These are phyloP conservation scores for Coregonus suidteri DNA, from an alignment of 2,797 vertebrate genomes.

Conservation along the genomic window DNA sequence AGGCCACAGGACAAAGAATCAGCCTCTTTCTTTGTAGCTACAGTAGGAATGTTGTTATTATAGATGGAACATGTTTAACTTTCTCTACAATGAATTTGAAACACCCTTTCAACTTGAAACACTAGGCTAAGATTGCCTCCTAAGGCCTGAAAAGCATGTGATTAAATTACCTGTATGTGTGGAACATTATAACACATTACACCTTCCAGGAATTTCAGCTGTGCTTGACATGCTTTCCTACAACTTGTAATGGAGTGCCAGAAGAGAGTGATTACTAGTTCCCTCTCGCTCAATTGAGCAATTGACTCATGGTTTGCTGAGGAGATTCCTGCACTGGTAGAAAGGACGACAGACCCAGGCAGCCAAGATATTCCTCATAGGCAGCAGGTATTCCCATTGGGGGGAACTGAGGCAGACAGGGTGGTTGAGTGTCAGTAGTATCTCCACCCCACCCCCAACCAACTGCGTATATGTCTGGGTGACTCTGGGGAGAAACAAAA, in stretches of 20 bases:
- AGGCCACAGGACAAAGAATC: not conserved
- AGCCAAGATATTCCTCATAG: not conserved
- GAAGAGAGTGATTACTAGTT: slow-evolving; percentile 17
- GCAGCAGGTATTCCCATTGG: slow-evolving; percentile 13
- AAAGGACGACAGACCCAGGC: not conserved
- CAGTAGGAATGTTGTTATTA: not conserved
- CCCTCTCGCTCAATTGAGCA: slow-evolving; percentile 15
- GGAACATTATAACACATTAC: slow-evolving; percentile 8
- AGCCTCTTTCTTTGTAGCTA: not conserved
- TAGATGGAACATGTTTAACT: not conserved
- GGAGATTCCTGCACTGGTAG: slow-evolving; percentile 11
- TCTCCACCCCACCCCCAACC: not conserved
- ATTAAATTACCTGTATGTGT: slow-evolving; percentile 12
- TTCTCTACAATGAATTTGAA: not conserved
- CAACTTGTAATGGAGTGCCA: slow-evolving; percentile 1
- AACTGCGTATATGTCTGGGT: not conserved
- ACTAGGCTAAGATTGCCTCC: slow-evolving; percentile 1
- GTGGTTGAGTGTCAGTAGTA: not conserved
- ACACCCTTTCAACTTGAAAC: slow-evolving; percentile 5
- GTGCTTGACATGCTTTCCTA: slow-evolving; percentile 13
- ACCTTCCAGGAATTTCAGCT: slow-evolving; percentile 17
- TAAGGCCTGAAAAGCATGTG: slow-evolving; percentile 2
- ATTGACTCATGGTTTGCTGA: slow-evolving; percentile 3
- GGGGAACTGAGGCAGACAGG: not conserved
- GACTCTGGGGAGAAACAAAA: not conserved